Evolutionary conservation across 53 echinoderm and acorn worm species (phyloP), one percentile per base, ranked within the genome.

Genomic region (Arbacia lixula): DNA sequence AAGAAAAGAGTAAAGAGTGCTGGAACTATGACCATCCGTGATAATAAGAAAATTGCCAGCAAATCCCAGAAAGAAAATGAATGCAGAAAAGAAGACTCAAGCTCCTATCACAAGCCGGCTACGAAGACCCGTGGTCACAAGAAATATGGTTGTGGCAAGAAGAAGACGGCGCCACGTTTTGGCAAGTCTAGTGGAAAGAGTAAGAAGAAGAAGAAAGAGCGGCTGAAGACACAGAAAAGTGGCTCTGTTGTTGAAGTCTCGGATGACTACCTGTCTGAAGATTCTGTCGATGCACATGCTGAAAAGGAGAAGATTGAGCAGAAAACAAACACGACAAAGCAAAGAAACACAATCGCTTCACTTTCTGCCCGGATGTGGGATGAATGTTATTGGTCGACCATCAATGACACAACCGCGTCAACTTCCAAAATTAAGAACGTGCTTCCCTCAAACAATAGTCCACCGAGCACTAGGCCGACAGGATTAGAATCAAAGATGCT

Each of bases 291-390:
- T 26, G 57, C 21, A 26, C 25, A 26, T 40, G 12, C 12, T 35
- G 25, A 77, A 39, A 58, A 39, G 56, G 37, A 77, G 22, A 22
- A 21, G 4, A 16, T 37, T 39, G 12, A 22, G 9, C 39, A 77
- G 11, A 50, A 50, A 21, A 53, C 31, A 74, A 77, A 40, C n/a
- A n/a, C n/a, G n/a, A n/a, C n/a, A n/a, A n/a, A n/a, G n/a, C n/a
- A n/a, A 28, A 56, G 77, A 30, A 77, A 24, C 58, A 77, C 77
- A 1, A 56, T 77, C 9, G 35, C 77, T 19, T 77, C 77, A 8
- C 55, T 77, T 22, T 77, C 77, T 5, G 77, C 77, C 25, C 77
- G 77, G 20, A 56, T 77, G 24, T 77, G 77, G 77, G 58, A 77
- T 40, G 77, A 77, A 34, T 77, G 77, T 42, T 77, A 77, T 8